A percentile compares a stretch with the other conserved stretches of the same genome.
Evolutionary conservation across 2,888 invertebrate species (phyloP).

Genomic region (Tolmerus cingulatus): DNA sequence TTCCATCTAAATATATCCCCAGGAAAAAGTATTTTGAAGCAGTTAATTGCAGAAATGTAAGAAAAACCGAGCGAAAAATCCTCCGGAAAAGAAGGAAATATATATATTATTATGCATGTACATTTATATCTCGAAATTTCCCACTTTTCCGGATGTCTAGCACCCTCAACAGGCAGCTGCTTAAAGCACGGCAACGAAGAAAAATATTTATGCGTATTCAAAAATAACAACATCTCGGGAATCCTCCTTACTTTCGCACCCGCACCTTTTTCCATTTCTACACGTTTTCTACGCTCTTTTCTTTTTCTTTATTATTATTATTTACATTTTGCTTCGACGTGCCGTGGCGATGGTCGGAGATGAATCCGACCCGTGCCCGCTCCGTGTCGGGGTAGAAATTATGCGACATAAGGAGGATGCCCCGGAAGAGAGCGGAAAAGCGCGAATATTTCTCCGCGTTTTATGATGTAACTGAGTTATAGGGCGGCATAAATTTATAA

Average conservation of each 20-base stretch:
- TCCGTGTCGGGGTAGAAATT: neutral
- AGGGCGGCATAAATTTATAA: slow-evolving; percentile 38
- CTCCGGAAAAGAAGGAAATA: neutral
- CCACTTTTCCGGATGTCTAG: neutral
- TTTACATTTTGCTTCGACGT: neutral
- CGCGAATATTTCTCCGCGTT: slow-evolving; percentile 28
- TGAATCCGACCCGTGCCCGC: neutral
- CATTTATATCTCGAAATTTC: neutral
- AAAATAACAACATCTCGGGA: slow-evolving; percentile 22
- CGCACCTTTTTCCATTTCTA: neutral
- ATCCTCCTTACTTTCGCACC: neutral
- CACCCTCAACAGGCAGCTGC: neutral
- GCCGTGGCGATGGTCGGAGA: neutral
- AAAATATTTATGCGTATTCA: slow-evolving; percentile 26
- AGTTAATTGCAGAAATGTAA: neutral
- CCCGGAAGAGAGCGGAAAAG: neutral
- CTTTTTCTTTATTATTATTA: neutral
- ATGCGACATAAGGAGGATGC: slow-evolving; percentile 19
- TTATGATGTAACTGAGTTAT: slow-evolving; percentile 25
- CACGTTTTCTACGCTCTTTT: neutral
- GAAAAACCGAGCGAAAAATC: neutral
- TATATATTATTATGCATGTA: neutral
- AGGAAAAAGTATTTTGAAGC: neutral
- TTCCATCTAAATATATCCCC: neutral
- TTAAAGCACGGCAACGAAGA: neutral